Conservation (phyloP, 1,140 invertebrate genomes). For the Gyrodactylus bullatarudis region DNA sequence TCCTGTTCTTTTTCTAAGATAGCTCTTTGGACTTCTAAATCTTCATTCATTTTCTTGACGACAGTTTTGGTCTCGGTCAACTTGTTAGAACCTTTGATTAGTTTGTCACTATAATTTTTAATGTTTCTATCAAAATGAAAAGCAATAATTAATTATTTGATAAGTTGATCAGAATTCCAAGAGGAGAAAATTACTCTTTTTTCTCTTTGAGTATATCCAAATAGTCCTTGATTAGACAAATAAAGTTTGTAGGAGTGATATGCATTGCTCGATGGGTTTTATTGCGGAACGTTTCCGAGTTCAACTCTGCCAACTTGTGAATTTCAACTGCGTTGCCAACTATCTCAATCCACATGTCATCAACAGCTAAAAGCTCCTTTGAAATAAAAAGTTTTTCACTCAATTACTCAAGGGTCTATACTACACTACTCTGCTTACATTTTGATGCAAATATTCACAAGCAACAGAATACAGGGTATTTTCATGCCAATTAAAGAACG, state of each 20-base stretch:
- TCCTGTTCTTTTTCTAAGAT: not conserved
- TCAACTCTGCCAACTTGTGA: not conserved
- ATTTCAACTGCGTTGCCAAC: not conserved
- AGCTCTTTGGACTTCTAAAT: not conserved
- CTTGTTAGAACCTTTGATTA: not conserved
- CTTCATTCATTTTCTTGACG: not conserved
- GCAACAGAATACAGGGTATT: slow-evolving; percentile 36
- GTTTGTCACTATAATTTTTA: not conserved
- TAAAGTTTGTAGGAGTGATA: not conserved
- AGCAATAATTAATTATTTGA: not conserved
- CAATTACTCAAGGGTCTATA: not conserved
- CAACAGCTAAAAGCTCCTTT: not conserved
- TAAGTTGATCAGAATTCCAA: too few relatives aligned
- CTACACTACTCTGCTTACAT: slow-evolving; percentile 23
- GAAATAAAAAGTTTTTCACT: not conserved
- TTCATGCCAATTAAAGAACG: slow-evolving; percentile 23
- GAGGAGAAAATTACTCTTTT: not conserved
- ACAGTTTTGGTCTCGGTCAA: not conserved
- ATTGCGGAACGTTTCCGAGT: not conserved
- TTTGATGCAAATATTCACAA: slow-evolving; percentile 31
- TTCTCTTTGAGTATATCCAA: not conserved
- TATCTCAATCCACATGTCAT: not conserved
- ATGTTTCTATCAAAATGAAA: not conserved
- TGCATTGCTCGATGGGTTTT: not conserved
- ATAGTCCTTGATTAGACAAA: not conserved